Percentiles rank a stretch among this genome's conserved stretches.
These are phyloP conservation scores for Ectobius pallidus DNA, from an alignment of 2,888 invertebrate genomes.

Conservation along the genomic window DNA sequence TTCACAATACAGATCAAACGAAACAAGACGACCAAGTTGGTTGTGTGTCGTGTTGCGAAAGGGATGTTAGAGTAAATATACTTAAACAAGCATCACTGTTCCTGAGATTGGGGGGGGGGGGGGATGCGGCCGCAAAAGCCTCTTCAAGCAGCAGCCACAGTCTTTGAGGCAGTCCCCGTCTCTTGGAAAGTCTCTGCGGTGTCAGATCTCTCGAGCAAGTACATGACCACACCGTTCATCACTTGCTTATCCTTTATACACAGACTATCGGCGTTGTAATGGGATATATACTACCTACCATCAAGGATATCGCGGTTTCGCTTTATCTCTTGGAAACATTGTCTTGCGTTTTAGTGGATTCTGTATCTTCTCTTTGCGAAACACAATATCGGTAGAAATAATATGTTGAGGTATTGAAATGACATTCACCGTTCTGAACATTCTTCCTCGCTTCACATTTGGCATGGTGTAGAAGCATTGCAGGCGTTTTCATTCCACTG, in stretches of 20 bases:
- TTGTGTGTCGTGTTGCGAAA: neutral
- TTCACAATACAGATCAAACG: neutral
- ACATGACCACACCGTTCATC: neutral
- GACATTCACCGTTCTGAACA: no score
- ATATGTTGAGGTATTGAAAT: no score
- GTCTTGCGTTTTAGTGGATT: no score
- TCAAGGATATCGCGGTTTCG: no score
- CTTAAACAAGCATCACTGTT: neutral
- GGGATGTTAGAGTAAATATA: neutral
- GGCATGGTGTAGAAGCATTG: no score
- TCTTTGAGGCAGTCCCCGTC: neutral
- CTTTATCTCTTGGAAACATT: no score
- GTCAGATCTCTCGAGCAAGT: neutral
- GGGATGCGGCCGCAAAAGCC: neutral
- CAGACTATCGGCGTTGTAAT: no score
- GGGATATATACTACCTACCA: no score
- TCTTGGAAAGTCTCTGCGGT: neutral
- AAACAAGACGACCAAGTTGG: neutral
- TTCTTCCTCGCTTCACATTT: no score
- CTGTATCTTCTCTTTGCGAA: no score
- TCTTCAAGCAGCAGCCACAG: neutral
- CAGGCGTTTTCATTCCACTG: no score
- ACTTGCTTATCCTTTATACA: neutral
- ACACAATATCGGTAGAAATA: no score
- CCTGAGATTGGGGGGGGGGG: neutral